Base-by-base conservation (phyloP, 1,140 invertebrate genomes). In the Agraylea sexmaculata region DNA sequence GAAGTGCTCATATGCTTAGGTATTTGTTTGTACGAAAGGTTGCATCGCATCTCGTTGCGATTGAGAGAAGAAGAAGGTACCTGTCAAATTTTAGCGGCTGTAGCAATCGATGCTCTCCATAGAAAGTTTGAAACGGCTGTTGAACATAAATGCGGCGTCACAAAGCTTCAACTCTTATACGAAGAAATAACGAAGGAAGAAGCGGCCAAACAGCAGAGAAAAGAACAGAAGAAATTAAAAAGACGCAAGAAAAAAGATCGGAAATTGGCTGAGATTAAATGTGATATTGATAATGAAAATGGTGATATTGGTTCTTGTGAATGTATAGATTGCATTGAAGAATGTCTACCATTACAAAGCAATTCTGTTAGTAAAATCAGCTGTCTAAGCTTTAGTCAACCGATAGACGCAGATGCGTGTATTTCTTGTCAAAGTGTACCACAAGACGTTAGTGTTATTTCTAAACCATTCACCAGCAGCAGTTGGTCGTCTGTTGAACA, bases 1-100 rank as follows among this genome's bases (percentile, higher is more conserved):
- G 89, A 95, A 68, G 88, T 93, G 29, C 68, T 95, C 37, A 92
- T 87, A 0, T 93, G 89, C 59, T 71, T 93, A 31, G 89, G 89
- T 10, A 83, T 93, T 59, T 89, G 87, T 60, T 77, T 93, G 37
- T 87, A 89, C 54, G 87, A 92, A 56, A 68, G 87, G 31, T 67
- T 95, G 11, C 83, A 90, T 58, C 73, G 80, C 45, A 80, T 93
- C 40, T 81, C 87, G 52, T 74, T 88, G 42, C 77, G 86, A 39
- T 68, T 93, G 46, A 74, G 79, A 38, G 87, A 90, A 59, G 87
- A 91, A 61, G 87, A 93, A 58, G 83, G 84, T 53, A 87, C 88
- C 2, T 91, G 86, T 66, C 84, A 89, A 64, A 81, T 91, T 36
- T 73, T 94, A 36, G 87, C 87, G 37, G 87, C 84, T 39, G 81